A percentile compares a stretch with the other conserved stretches of the same genome.
These are phyloP conservation scores for Drosophila multiciliata DNA, from an alignment of 2,888 invertebrate species.

Conservation along the genomic window DNA sequence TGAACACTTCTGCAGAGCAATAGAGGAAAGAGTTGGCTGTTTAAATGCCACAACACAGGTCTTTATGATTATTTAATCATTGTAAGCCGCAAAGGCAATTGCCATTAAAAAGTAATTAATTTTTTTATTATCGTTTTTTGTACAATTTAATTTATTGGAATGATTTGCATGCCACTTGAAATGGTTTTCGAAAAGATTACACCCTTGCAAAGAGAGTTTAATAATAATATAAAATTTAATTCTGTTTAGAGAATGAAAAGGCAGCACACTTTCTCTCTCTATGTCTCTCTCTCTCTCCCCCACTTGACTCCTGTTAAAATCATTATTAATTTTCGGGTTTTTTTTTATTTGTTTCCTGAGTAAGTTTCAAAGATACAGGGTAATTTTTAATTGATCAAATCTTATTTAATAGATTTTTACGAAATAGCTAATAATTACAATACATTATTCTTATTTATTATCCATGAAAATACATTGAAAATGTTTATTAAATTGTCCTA, in stretches of 20 bases:
- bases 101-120: slow-evolving; percentile 3
- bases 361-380: not conserved
- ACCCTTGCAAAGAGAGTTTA: not conserved
- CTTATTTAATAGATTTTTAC: no score
- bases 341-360: not conserved
- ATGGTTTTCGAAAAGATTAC: not conserved
- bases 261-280: no score
- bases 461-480: not conserved
- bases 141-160: not conserved
- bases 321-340: not conserved
- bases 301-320: not conserved
- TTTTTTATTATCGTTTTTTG: slow-evolving; percentile 2
- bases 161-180: not conserved
- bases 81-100: slow-evolving; percentile 27
- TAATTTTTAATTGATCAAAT: not conserved
- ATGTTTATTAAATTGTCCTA: not conserved
- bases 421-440: not conserved
- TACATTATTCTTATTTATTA: not conserved
- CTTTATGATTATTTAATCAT: slow-evolving; percentile 31
- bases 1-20: not conserved
- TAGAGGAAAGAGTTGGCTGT: not conserved
- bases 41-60: not conserved
- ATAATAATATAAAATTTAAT: not conserved
- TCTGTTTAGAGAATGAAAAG: not conserved
- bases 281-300: not conserved